Percentiles rank a stretch among this genome's conserved stretches.
These are phyloP conservation scores for Melanargia galathea DNA, from an alignment of 2,888 invertebrate genomes.

Conservation along the genomic window DNA sequence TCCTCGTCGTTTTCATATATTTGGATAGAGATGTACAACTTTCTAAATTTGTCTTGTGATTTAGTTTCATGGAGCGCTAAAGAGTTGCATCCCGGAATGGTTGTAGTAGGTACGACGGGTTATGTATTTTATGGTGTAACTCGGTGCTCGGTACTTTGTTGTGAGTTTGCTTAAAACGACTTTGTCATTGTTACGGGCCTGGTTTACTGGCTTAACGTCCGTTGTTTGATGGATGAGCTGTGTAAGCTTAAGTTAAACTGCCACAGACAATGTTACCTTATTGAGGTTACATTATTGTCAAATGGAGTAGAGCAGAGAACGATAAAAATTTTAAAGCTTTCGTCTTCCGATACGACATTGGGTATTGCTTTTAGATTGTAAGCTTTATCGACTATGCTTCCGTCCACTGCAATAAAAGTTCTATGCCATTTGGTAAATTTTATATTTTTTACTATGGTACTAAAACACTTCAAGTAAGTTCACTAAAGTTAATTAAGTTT, in stretches of 20 bases:
- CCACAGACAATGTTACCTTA: slow-evolving; percentile 11
- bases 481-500: no score
- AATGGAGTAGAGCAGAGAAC: not conserved
- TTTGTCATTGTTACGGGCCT: slow-evolving; percentile 21
- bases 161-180: slow-evolving; percentile 13
- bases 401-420: not conserved
- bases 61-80: slow-evolving; percentile 35
- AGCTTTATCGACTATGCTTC: not conserved
- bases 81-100: slow-evolving; percentile 35
- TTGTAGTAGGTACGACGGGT: not conserved
- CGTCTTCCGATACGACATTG: not conserved
- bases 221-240: slow-evolving; percentile 14
- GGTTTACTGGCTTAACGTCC: slow-evolving; percentile 10
- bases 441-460: no score
- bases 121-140: slow-evolving; percentile 10
- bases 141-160: not conserved
- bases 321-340: slow-evolving; percentile 7
- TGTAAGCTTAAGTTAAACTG: slow-evolving; percentile 5
- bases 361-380: not conserved
- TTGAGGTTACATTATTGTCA: slow-evolving; percentile 7
- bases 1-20: slow-evolving; percentile 28
- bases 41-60: slow-evolving; percentile 35
- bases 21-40: slow-evolving; percentile 32
- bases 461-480: no score
- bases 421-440: not conserved